Evolutionary conservation across 2,113 vertebrate species (phyloP).

Genomic region (Tragelaphus imberbis): DNA sequence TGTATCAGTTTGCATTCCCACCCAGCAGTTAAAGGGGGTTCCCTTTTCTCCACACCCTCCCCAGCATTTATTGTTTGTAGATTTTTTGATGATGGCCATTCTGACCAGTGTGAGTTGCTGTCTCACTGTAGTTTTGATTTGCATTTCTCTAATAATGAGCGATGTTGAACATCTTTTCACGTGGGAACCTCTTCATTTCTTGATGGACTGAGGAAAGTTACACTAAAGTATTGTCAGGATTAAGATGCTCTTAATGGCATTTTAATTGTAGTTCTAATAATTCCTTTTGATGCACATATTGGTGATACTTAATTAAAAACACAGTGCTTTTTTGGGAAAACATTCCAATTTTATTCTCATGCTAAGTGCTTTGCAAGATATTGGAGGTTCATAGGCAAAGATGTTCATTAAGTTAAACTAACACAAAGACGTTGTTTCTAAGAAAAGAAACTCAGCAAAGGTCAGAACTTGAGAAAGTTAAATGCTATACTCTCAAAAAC

Average conservation of each 20-base stretch:
- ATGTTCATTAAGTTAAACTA: not conserved
- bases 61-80: not conserved
- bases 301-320: conserved; percentile 26
- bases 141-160: not conserved
- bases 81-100: not conserved
- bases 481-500: not conserved
- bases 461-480: not conserved
- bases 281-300: not conserved
- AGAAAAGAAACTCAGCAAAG: not conserved
- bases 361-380: conserved; percentile 18
- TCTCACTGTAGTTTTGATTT: not conserved
- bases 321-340: conserved; percentile 43
- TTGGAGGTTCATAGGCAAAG: conserved; percentile 41
- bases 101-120: not conserved
- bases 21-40: not conserved
- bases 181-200: conserved; percentile 24
- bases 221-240: not conserved
- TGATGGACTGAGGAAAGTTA: not conserved
- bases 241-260: conserved; percentile 51
- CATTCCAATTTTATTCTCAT: not conserved
- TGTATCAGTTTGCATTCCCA: not conserved
- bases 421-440: conserved; percentile 14
- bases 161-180: not conserved
- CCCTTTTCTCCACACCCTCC: not conserved
- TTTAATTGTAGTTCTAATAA: conserved; percentile 46